Base-by-base conservation (phyloP, 1,140 invertebrate species). In the Bombus consobrinus region DNA sequence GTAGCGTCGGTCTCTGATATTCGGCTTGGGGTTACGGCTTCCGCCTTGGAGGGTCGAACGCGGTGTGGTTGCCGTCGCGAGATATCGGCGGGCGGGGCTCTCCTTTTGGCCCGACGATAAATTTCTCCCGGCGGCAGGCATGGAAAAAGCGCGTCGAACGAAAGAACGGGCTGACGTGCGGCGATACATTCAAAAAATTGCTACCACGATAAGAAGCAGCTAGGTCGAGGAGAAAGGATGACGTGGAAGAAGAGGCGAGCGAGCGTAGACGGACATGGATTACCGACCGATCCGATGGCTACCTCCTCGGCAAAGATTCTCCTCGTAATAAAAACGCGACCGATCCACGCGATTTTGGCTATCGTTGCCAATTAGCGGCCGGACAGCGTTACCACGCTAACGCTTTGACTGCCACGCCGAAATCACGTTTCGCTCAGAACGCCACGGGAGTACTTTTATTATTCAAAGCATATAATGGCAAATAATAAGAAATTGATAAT, bases 141-240 rank as follows among this genome's bases (percentile, higher is more conserved):
- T 62, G 79, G 37, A 81, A 73, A 81, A 81, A 81, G 6, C 37
- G 9, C 53, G 71, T 74, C 68, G 69, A 73, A 59, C 71, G 53
- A 32, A 81, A 72, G 68, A 81, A 71, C 47, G 28, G 68, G 25
- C 39, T 37, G 79, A 81, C 68, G 69, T 10, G 47, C 37, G 37
- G 6, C 39, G n/a, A 74, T 81, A 74, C 80, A 34, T 25, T 5
- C 1, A 64, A 73, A 81, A 81, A 73, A 81, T 62, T 57, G 39
- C n/a, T 32, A 12, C 25, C 68, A 10, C 80, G 80, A 81, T 62
- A 81, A 81, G 69, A 37, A 81, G 9, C 47, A 32, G 12, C 13
- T 3, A 53, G 25, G 12, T 28, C 39, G 39, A 3, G 59, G 5
- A 78, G 37, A 68, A 71, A 71, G 28, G 41, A 71, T 34, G 68